phyloP scores from a whole-genome alignment of 2,797 vertebrate species.

The Sebastes minor region DNA sequence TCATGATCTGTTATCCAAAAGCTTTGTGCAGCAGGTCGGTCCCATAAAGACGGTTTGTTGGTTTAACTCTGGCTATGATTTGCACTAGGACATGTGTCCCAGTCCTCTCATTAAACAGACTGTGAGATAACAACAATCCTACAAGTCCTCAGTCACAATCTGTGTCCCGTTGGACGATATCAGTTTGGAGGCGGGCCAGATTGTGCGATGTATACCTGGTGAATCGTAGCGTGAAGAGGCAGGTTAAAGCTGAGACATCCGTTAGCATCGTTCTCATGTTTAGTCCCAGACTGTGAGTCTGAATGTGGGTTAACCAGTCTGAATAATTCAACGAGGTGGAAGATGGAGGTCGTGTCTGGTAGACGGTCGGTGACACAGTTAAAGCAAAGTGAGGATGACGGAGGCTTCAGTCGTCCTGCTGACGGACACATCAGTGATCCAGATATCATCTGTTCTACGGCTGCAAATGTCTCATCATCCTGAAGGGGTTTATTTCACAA shows the following conservation, averaged over 20 bases:
- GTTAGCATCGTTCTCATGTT: background rate
- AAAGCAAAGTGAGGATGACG: background rate
- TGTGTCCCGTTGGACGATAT: too few species aligned
- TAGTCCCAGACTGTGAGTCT: background rate
- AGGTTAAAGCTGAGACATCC: background rate
- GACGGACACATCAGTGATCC: background rate
- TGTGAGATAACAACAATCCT: background rate
- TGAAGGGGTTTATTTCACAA: too few species aligned
- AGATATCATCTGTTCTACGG: background rate
- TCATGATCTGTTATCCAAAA: background rate
- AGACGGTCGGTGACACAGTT: background rate
- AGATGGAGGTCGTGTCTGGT: background rate
- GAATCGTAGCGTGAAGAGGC: too few species aligned
- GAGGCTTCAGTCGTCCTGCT: background rate
- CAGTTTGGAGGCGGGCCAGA: too few species aligned
- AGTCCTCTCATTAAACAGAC: background rate
- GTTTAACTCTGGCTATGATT: background rate
- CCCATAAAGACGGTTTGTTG: background rate
- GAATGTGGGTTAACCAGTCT: slow-evolving; percentile 19
- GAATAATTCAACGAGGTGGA: slow-evolving; percentile 20
- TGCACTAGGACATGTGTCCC: background rate
- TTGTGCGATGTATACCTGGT: too few species aligned
- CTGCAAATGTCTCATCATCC: background rate
- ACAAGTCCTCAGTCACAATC: background rate
- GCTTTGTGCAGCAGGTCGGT: background rate